Evolutionary conservation across 1,140 invertebrate species (phyloP), one percentile per base, ranked within the genome.

Genomic region (Laupala kohalensis): DNA sequence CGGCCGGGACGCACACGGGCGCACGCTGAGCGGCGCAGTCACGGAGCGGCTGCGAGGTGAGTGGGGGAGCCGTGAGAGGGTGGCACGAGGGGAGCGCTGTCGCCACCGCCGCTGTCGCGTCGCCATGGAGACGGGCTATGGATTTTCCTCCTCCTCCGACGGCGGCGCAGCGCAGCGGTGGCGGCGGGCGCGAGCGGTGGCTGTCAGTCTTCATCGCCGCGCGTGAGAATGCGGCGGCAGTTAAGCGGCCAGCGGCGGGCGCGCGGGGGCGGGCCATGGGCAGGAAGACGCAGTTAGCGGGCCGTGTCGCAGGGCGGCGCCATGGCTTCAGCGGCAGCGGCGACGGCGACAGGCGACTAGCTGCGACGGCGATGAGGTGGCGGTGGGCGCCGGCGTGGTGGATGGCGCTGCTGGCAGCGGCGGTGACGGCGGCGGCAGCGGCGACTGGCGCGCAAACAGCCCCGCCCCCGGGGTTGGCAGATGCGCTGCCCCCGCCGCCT

Each of bases 391-490:
- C 37, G 37, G 37, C 1, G 37, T 19, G 37, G 30, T 9, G 9
- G 37, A 53, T 19, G 37, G 37, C 37, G n/a, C 37, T 53, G 4
- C 19, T 4, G 1, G 37, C 37, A 19, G 37, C 37, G 37, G 19
- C 9, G 37, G 9, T 9, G 1, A 4, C 37, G 37, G 19, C 37
- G 37, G 19, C 30, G 37, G 37, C 37, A 19, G 37, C 37, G 37
- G 37, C 37, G 37, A 9, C 9, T 9, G 30, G 37, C 9, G 9
- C 9, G 37, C 9, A 73, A 5, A 72, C 75, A 0, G 71, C 77
- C n/a, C 78, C 75, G 25, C 74, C 76, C 2, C 76, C 79, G 3
- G 75, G 76, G 6, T 76, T 76, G 12, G 75, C 71, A n/a, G n/a
- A n/a, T n/a, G 37, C 74, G 5, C 73, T 74, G 0, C 71, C 77